Conservation (phyloP, 1,140 invertebrate genomes). For the Philopotamus ludificatus region DNA sequence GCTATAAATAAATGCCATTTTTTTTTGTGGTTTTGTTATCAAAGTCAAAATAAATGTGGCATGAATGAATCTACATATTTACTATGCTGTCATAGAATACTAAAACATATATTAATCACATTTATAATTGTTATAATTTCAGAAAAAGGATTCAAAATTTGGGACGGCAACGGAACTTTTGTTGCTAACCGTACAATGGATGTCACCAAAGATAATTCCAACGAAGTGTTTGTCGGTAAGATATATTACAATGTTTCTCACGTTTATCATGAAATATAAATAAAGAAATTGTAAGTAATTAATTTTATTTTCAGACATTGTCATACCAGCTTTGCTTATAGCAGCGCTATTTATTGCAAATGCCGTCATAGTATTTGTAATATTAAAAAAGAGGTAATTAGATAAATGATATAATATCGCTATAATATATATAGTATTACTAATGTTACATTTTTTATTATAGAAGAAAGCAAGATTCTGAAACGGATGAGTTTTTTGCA, state of each 20-base stretch:
- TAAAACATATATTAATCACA: background rate
- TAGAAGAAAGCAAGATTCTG: conserved; percentile 33
- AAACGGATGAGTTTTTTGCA: conserved; percentile 30
- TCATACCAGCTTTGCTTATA: conserved; percentile 63
- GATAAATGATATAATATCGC: conserved; percentile 9
- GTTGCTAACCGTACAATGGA: conserved; percentile 31
- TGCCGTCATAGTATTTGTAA: conserved; percentile 65
- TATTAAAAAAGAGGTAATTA: conserved; percentile 65
- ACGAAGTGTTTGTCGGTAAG: conserved; percentile 32
- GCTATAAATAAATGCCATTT: no score
- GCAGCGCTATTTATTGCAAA: conserved; percentile 64
- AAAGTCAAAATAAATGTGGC: no score
- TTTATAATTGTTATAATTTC: conserved; percentile 11
- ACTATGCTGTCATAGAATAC: no score
- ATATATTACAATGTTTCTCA: conserved; percentile 30
- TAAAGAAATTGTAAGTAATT: conserved; percentile 41
- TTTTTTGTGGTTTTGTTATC: no score
- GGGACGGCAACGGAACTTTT: conserved; percentile 36
- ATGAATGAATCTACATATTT: no score
- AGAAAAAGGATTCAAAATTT: conserved; percentile 38
- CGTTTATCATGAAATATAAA: conserved; percentile 48
- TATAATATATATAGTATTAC: background rate
- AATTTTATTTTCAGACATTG: conserved; percentile 59
- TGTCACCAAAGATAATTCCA: conserved; percentile 11
- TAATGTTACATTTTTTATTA: conserved; percentile 7